These are phyloP conservation scores for Acleris laterana DNA, from an alignment of 2,888 invertebrate genomes.

Conservation along the genomic window DNA sequence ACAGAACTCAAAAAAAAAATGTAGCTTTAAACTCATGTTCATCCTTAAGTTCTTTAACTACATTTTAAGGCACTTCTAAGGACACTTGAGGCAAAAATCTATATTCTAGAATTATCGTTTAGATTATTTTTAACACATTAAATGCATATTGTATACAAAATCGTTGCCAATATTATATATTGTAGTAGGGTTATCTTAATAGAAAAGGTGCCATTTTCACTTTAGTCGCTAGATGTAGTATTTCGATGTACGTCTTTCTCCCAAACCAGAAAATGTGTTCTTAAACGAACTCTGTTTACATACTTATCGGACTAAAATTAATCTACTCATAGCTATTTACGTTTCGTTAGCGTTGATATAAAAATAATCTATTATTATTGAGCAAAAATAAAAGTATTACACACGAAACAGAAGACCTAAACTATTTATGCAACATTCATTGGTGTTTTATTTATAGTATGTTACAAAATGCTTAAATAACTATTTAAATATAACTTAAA, in stretches of 20 bases:
- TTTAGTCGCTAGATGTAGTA: no score
- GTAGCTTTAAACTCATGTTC: no score
- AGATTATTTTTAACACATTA: no score
- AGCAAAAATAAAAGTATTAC: conserved; percentile 60
- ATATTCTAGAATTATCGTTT: no score
- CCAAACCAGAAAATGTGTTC: conserved; percentile 49
- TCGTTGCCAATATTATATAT: no score
- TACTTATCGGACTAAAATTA: conserved; percentile 49
- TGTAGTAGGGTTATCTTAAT: no score
- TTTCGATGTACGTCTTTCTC: conserved; percentile 40
- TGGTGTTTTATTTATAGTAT: conserved; percentile 61
- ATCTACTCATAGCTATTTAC: conserved; percentile 52
- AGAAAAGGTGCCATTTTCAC: no score
- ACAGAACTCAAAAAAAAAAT: no score
- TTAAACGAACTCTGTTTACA: conserved; percentile 36
- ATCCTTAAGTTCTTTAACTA: no score
- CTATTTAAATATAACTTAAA: conserved; percentile 28
- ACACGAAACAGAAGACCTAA: conserved; percentile 48
- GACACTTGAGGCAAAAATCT: background rate
- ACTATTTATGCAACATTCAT: conserved; percentile 64
- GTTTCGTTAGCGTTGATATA: conserved; percentile 49
- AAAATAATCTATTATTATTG: conserved; percentile 55
- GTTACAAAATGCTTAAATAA: conserved; percentile 29
- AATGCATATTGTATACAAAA: no score
- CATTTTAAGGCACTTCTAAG: background rate